Evolutionary conservation across 2,113 vertebrate species (phyloP).

Genomic region (Diphyllodes magnificus): DNA sequence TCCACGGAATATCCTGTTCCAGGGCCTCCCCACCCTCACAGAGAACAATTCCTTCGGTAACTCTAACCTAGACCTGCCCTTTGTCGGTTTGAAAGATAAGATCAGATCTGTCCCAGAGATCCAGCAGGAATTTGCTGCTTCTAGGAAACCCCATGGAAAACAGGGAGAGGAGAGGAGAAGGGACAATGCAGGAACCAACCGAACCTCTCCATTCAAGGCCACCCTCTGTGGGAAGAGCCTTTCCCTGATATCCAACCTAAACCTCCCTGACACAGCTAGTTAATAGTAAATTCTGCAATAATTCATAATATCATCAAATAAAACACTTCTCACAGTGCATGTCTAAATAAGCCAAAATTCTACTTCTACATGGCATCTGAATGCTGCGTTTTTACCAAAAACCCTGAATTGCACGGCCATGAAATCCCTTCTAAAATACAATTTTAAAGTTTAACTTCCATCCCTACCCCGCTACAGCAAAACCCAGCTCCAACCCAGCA

Average conservation of each 20-base stretch:
- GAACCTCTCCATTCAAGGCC: neutral
- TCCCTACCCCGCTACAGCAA: fast-evolving
- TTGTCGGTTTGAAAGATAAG: no score
- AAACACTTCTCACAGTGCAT: fast-evolving
- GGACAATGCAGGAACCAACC: fast-evolving
- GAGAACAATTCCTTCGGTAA: neutral
- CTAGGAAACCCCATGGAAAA: neutral
- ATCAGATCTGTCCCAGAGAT: neutral
- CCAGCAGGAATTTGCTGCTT: neutral
- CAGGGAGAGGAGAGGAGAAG: neutral
- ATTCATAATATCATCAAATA: no score
- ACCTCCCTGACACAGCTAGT: neutral
- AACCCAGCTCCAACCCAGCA: neutral
- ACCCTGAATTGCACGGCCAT: fast-evolving
- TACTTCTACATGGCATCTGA: neutral
- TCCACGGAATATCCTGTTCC: neutral
- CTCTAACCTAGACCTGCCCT: neutral
- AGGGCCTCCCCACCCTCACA: neutral
- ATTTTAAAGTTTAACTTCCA: fast-evolving
- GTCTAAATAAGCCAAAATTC: neutral
- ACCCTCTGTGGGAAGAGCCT: neutral
- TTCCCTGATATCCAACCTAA: neutral
- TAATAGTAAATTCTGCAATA: neutral
- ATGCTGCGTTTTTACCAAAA: neutral
- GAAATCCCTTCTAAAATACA: neutral